phyloP scores from a whole-genome alignment of 2,797 vertebrate genomes.

The Masticophis lateralis region DNA sequence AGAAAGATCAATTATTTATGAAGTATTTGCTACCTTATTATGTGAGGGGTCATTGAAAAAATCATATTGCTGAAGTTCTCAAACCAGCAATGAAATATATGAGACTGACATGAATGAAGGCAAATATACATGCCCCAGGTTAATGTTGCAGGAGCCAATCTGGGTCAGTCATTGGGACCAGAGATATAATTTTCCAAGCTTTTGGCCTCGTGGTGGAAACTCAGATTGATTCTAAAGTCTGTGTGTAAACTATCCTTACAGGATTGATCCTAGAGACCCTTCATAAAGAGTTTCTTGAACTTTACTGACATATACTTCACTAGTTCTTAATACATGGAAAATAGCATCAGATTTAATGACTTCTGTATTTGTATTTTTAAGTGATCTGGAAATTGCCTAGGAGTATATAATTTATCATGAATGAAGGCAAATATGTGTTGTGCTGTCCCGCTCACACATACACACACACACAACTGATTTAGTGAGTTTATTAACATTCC shows the following conservation, averaged over 20 bases:
- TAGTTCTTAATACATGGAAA: neutral
- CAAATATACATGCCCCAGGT: neutral
- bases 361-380: neutral
- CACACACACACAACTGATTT: neutral
- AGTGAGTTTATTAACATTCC: neutral
- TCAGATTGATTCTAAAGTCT: neutral
- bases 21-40: neutral
- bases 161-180: neutral
- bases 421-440: neutral
- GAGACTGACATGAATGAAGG: neutral
- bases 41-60: constrained; percentile 17
- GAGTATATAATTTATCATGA: neutral
- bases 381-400: neutral
- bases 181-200: neutral
- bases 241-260: neutral
- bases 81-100: neutral
- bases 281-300: neutral
- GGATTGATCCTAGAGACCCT: neutral
- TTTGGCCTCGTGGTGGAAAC: neutral
- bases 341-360: neutral
- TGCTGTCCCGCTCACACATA: neutral
- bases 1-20: neutral
- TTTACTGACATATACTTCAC: neutral
- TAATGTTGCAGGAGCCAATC: neutral
- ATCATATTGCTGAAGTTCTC: neutral